Conservation (phyloP, 2,113 vertebrate species). For the Chaetodon trifascialis region DNA sequence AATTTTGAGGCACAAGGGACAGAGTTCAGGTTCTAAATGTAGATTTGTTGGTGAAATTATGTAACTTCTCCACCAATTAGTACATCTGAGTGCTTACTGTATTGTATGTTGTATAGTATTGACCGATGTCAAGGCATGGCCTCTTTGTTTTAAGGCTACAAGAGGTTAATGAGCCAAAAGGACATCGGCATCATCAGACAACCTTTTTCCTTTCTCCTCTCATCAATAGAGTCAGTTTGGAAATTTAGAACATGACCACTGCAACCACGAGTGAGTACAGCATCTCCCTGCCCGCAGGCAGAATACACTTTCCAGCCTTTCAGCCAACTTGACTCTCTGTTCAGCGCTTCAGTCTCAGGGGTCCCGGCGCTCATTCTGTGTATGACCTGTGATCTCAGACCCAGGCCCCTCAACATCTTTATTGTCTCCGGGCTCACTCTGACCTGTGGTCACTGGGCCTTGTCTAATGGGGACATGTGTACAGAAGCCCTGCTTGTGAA, state of each 20-base stretch:
- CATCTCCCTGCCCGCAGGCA: slow-evolving; percentile 38
- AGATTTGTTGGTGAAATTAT: slow-evolving; percentile 2
- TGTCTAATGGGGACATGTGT: slow-evolving; percentile 68
- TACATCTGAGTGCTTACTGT: background rate
- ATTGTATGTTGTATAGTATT: background rate
- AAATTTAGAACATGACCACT: slow-evolving; percentile 49
- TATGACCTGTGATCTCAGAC: slow-evolving; percentile 64
- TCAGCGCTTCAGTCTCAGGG: slow-evolving; percentile 46
- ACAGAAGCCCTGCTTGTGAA: slow-evolving; percentile 61
- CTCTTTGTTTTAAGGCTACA: slow-evolving; percentile 33
- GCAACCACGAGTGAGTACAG: slow-evolving; percentile 29
- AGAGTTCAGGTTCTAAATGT: slow-evolving; percentile 15
- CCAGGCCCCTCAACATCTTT: slow-evolving; percentile 59
- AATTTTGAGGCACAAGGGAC: slow-evolving; percentile 1
- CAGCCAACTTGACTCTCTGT: slow-evolving; percentile 33
- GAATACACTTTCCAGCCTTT: slow-evolving; percentile 50
- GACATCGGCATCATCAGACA: slow-evolving; percentile 32
- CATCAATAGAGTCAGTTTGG: slow-evolving; percentile 38
- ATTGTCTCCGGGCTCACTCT: slow-evolving; percentile 49
- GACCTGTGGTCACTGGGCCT: slow-evolving; percentile 64
- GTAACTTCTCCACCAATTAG: slow-evolving; percentile 28
- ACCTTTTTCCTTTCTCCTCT: slow-evolving; percentile 10
- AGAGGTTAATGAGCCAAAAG: slow-evolving; percentile 22
- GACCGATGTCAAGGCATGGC: slow-evolving; percentile 26
- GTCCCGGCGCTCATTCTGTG: slow-evolving; percentile 41